Percentiles rank a stretch among this genome's conserved stretches.
Evolutionary conservation across 1,140 invertebrate species (phyloP).

Genomic region (Bombus huntii): DNA sequence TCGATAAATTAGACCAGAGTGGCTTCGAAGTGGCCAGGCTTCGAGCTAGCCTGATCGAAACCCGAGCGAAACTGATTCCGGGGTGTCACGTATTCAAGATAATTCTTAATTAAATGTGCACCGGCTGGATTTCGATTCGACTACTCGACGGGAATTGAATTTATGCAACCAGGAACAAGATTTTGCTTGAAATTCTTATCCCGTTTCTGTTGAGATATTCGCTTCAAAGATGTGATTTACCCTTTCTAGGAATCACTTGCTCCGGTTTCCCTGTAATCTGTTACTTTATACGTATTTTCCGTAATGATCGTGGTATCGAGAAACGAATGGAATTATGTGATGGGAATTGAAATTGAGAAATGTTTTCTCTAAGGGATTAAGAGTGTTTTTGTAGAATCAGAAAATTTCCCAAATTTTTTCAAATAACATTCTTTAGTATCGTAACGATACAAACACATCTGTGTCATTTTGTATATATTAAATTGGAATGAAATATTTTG

Average conservation of each 20-base stretch:
- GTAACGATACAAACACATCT: too few species aligned
- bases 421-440: too few species aligned
- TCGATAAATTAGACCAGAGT: slow-evolving; percentile 62
- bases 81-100: slow-evolving; percentile 56
- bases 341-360: too few species aligned
- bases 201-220: slow-evolving; percentile 3
- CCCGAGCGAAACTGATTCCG: slow-evolving; percentile 44
- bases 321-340: too few species aligned
- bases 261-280: not conserved
- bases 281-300: not conserved
- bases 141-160: slow-evolving; percentile 34
- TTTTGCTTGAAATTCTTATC: slow-evolving; percentile 45
- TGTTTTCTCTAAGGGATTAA: too few species aligned
- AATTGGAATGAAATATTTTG: too few species aligned
- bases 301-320: too few species aligned
- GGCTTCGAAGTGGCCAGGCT: slow-evolving; percentile 40
- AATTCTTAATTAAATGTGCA: slow-evolving; percentile 66
- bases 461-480: too few species aligned
- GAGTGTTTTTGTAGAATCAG: too few species aligned
- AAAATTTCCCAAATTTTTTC: too few species aligned
- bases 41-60: slow-evolving; percentile 26
- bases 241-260: not conserved
- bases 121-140: slow-evolving; percentile 58
- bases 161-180: slow-evolving; percentile 41
- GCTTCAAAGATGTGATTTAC: too few species aligned